Evolutionary conservation across 1,140 invertebrate species (phyloP).

Genomic region (Polyergus mexicanus): DNA sequence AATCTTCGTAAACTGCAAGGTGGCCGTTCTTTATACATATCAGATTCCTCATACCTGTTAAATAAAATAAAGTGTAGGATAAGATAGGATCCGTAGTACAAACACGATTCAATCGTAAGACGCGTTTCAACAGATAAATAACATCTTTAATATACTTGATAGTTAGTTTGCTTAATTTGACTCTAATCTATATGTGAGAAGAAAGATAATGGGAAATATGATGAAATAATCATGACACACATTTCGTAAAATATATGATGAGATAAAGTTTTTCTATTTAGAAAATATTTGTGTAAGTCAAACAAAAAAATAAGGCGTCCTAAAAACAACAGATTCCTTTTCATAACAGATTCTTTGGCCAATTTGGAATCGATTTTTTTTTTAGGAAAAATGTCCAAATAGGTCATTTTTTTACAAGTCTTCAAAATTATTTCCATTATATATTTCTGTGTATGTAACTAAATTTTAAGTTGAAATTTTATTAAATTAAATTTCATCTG

Average conservation of each 20-base stretch:
- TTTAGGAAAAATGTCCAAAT: too few relatives aligned
- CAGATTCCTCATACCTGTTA: conserved; percentile 75
- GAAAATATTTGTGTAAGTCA: conserved; percentile 6
- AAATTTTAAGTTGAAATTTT: too few relatives aligned
- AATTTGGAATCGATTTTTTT: too few relatives aligned
- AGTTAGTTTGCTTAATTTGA: neutral
- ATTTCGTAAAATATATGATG: neutral
- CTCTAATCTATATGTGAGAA: neutral
- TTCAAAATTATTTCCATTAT: too few relatives aligned
- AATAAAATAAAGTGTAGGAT: conserved; percentile 26
- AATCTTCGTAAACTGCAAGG: conserved; percentile 74
- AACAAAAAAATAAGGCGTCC: too few relatives aligned
- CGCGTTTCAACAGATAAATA: conserved; percentile 43
- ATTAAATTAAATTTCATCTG: too few relatives aligned
- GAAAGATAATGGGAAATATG: neutral
- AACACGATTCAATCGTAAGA: conserved; percentile 12
- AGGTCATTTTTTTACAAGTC: too few relatives aligned
- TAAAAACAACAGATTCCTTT: too few relatives aligned
- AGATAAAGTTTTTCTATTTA: neutral
- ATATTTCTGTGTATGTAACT: too few relatives aligned
- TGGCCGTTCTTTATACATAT: conserved; percentile 73
- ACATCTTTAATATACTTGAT: conserved; percentile 14
- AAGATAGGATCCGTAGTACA: neutral
- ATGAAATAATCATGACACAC: neutral
- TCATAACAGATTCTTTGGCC: too few relatives aligned